Evolutionary conservation across 2,888 invertebrate genomes (phyloP).

Genomic region (Nemoura dubitans): DNA sequence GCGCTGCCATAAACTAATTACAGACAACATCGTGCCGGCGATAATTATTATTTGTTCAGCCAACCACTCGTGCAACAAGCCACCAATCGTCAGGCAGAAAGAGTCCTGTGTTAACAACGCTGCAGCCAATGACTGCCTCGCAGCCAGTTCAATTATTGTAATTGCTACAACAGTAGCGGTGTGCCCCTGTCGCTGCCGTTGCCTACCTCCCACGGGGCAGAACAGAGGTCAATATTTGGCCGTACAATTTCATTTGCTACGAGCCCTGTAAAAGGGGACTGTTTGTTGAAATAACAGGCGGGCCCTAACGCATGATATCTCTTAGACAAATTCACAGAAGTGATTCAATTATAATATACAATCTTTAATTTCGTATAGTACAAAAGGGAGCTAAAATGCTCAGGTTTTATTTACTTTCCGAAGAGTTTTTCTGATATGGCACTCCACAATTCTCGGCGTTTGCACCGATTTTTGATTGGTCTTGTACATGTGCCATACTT

Average conservation of each 20-base stretch:
- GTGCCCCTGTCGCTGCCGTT: not conserved
- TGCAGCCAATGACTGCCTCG: conserved; percentile 27
- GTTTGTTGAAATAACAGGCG: not conserved
- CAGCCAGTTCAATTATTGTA: conserved; percentile 38
- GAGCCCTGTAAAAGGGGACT: conserved; percentile 18
- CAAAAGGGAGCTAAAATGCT: not conserved
- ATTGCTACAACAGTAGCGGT: conserved; percentile 36
- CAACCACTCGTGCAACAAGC: conserved; percentile 14
- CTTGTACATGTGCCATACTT: not conserved
- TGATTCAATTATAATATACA: not conserved
- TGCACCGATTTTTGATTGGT: not conserved
- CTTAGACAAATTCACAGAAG: not conserved
- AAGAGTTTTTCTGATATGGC: not conserved
- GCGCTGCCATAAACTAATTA: conserved; percentile 41
- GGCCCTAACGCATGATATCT: not conserved
- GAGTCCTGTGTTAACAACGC: conserved; percentile 20
- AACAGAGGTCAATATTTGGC: conserved; percentile 44
- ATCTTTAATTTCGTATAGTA: not conserved
- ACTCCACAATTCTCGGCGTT: not conserved
- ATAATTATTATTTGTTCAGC: conserved; percentile 44
- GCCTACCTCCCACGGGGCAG: conserved; percentile 17
- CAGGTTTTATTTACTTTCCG: not conserved
- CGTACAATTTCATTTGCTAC: conserved; percentile 36
- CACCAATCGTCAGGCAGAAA: conserved; percentile 13
- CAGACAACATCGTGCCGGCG: conserved; percentile 28